Base-by-base conservation (phyloP, 2,797 vertebrate species). In the Garrulus glandarius region DNA sequence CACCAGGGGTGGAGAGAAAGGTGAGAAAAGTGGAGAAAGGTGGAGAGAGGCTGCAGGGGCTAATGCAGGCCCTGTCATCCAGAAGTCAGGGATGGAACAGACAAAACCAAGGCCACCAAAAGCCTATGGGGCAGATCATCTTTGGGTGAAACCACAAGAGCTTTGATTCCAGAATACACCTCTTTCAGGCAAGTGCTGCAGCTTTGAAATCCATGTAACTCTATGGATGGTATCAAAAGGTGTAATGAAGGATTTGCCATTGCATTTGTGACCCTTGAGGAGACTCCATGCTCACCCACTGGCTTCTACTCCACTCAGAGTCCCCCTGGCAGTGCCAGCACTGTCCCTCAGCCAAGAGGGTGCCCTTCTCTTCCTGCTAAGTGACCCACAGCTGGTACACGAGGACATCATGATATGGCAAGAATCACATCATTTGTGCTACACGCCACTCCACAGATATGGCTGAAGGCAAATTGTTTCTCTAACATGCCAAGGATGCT, bases 301-400 rank as follows among this genome's bases (percentile, higher is more conserved):
- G 32, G 9, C 32, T 87, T 76, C 47, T 32, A 3, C 46, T 64
- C 22, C 0, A 0, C 46, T 41, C 65, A 37, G 32, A 49, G 50
- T 68, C 13, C 8, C 20, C 30, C 30, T 6, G 11, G 13, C 30
- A 59, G 26, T 56, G 55, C 34, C 37, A 50, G 59, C 1, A 0
- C 29, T 88, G 52, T 41, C 61, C 37, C 19, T 78, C 26, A 36
- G 52, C 64, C 55, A 46, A 29, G 41, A 67, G 13, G 49, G 10
- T 16, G 4, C 32, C 36, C 32, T 89, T 41, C 24, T 60, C 21
- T 55, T 79, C 29, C 44, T 0, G 0, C 39, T 9, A 1, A 26
- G 29, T 80, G 53, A 59, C 34, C 34, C 41, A 46, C 3, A 3
- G 5, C 32, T 2, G 2, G 9, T 44, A 49, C 71, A 39, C 22